Percentiles rank a stretch among this genome's conserved stretches.
phyloP scores from a whole-genome alignment of 2,797 vertebrate genomes.

The Champsocephalus esox region DNA sequence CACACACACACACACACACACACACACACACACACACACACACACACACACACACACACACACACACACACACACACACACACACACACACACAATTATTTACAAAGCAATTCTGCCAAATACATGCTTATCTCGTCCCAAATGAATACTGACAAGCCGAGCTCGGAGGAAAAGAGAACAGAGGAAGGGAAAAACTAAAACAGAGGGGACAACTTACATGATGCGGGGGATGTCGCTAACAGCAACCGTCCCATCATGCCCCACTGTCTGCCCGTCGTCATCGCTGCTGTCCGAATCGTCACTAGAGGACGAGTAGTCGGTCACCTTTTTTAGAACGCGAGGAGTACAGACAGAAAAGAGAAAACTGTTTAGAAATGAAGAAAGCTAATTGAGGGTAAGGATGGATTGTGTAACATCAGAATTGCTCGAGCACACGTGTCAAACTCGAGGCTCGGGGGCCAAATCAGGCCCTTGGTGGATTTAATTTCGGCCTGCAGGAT shows the following conservation, averaged over 20 bases:
- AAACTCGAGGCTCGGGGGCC: no score
- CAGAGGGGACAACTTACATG: conserved; percentile 86
- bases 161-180: background rate
- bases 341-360: background rate
- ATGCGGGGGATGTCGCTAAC: conserved; percentile 98
- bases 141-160: conserved; percentile 35
- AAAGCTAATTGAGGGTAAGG: no score
- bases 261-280: conserved; percentile 92
- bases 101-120: conserved; percentile 37
- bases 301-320: conserved; percentile 98
- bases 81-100: conserved; percentile 41
- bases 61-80: conserved; percentile 36
- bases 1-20: conserved; percentile 25
- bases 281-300: conserved; percentile 96
- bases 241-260: conserved; percentile 93
- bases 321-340: conserved; percentile 84
- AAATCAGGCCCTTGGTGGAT: no score
- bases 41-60: conserved; percentile 13
- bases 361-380: background rate
- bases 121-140: conserved; percentile 11
- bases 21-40: conserved; percentile 5
- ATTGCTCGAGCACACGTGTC: no score
- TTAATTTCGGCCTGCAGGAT: no score
- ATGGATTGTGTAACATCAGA: no score
- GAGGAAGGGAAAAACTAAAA: conserved; percentile 7